These are phyloP conservation scores for Aplysia californica DNA, from an alignment of 1,140 invertebrate genomes.

Conservation along the genomic window DNA sequence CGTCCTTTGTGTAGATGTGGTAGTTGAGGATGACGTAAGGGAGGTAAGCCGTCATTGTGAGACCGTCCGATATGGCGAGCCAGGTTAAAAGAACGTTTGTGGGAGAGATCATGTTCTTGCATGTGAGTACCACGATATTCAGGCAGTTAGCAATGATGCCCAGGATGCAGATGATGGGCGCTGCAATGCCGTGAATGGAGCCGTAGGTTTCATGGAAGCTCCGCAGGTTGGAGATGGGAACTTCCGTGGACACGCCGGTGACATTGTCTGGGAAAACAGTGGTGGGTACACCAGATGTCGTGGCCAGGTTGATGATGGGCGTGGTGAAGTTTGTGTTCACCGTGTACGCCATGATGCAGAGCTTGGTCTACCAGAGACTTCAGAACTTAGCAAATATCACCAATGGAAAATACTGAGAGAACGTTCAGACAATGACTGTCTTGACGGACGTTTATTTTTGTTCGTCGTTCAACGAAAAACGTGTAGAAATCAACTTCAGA, in stretches of 20 bases:
- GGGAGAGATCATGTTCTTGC: constrained; percentile 82
- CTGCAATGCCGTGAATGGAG: constrained; percentile 77
- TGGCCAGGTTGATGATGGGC: not conserved
- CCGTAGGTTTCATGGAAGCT: constrained; percentile 61
- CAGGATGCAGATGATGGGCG: constrained; percentile 83
- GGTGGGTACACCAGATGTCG: not conserved
- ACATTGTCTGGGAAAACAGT: not conserved
- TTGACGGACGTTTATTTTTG: not conserved
- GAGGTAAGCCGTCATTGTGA: constrained; percentile 78
- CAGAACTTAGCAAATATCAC: not conserved
- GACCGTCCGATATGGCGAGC: constrained; percentile 85
- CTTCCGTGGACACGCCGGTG: not conserved
- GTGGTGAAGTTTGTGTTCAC: constrained; percentile 1
- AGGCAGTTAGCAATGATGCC: constrained; percentile 89
- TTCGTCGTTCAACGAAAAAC: not conserved
- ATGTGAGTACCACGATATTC: constrained; percentile 90
- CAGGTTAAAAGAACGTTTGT: constrained; percentile 88
- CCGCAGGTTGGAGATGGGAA: constrained; percentile 33
- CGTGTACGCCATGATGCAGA: constrained; percentile 3
- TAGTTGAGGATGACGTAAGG: constrained; percentile 62
- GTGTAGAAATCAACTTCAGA: not conserved
- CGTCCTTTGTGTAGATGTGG: constrained; percentile 48
- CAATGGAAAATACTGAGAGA: not conserved
- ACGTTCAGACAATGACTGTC: not conserved
- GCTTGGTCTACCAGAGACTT: not conserved